phyloP scores from a whole-genome alignment of 1,140 invertebrate species.

The Yoshiicerus persimilis region DNA sequence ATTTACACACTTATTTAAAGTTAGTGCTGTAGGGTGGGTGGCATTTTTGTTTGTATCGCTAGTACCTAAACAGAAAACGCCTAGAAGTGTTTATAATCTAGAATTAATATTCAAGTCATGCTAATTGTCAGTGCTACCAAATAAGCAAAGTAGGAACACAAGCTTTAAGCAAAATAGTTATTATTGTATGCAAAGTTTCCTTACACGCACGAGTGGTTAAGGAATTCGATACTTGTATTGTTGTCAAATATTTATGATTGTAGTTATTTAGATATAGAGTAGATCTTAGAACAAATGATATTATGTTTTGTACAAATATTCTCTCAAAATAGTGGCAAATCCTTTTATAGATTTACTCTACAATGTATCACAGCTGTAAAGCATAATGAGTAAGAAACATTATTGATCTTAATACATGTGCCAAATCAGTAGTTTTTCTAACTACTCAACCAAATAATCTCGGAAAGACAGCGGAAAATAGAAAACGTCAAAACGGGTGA shows the following conservation, averaged over 20 bases:
- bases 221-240: constrained; percentile 4
- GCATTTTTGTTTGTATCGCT: not conserved
- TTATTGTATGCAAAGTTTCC: not conserved
- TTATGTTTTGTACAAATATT: not conserved
- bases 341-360: not conserved
- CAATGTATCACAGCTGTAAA: not conserved
- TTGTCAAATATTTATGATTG: not conserved
- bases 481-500: constrained; percentile 12
- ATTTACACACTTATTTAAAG: not conserved
- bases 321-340: not conserved
- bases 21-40: not conserved
- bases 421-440: not conserved
- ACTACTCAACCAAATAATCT: not conserved
- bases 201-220: not conserved
- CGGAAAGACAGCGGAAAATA: not conserved
- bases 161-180: not conserved
- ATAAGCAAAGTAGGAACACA: not conserved
- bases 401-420: not conserved
- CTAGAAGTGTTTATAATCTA: not conserved
- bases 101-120: not conserved
- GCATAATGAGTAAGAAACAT: not conserved
- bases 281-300: not conserved
- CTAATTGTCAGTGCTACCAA: not conserved
- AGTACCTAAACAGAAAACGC: not conserved
- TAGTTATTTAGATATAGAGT: not conserved